A percentile compares a stretch with the other conserved stretches of the same genome.
phyloP scores from a whole-genome alignment of 2,113 vertebrate genomes.

The Rhineura floridana region DNA sequence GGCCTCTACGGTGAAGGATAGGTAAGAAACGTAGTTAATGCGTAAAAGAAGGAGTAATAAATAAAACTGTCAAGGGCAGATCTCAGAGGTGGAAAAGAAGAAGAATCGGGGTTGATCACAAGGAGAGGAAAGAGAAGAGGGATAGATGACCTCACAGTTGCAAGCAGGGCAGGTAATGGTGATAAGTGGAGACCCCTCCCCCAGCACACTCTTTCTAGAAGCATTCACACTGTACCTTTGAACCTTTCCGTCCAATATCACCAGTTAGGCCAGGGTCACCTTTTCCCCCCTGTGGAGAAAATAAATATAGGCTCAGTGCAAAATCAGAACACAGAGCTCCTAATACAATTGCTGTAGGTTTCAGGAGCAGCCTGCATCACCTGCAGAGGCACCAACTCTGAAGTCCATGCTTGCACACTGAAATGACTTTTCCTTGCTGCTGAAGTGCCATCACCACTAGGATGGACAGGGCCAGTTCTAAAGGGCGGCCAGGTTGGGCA shows the following conservation, averaged over 20 bases:
- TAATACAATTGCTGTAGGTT: too few relatives aligned
- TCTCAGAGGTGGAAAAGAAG: background rate
- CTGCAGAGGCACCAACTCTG: background rate
- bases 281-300: slow-evolving; percentile 75
- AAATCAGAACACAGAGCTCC: background rate
- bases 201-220: background rate
- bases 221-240: slow-evolving; percentile 74
- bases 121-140: background rate
- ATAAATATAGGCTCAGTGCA: background rate
- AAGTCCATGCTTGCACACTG: background rate
- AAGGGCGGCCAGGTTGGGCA: too few relatives aligned
- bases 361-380: rapidly evolving
- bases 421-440: background rate
- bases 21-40: too few relatives aligned
- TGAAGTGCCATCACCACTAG: background rate
- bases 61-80: background rate
- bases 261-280: slow-evolving; percentile 81
- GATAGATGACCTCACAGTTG: background rate
- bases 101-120: background rate
- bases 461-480: too few relatives aligned
- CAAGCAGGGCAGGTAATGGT: background rate
- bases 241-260: slow-evolving; percentile 78
- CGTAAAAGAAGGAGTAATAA: too few relatives aligned
- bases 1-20: too few relatives aligned
- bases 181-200: too few relatives aligned